Evolutionary conservation across 2,888 invertebrate species (phyloP), one percentile per base, ranked within the genome.

Genomic region (Pseudeuparius sepicola): DNA sequence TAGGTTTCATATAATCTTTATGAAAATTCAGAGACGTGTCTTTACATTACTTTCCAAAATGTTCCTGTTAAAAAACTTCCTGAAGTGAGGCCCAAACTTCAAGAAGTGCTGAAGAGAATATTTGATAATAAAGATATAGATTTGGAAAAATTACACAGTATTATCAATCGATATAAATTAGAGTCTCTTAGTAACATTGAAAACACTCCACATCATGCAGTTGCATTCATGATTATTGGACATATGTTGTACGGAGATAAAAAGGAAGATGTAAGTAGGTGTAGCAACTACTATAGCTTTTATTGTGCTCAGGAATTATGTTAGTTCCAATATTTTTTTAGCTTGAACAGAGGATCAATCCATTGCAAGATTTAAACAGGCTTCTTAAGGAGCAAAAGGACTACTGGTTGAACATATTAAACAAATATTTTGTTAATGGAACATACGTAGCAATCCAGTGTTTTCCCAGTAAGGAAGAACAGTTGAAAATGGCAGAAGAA

Each of bases 181-280:
- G 80, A 82, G 53, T 68, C 70, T 39, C 63, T 80, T 20, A 78
- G 78, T 38, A 71, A 71, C 54, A 67, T 89, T 29, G 92, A 87
- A 60, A 75, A 73, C 9, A 71, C 70, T 44, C 87, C 89, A 0
- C 84, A 88, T 53, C 76, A 80, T 44, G 70, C 76, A 1, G 65
- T 90, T 31, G 82, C 87, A 0, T 78, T 77, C 54, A 71, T 78
- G 49, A 68, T 84, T 33, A 85, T 90, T 44, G 83, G 81, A 0
- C 87, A 92, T 55, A 78, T 84, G 53, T 63, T 93, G 15, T 90
- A 88, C 59, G 87, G 88, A 9, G 71, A 75, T 34, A 72, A 67
- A 26, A 71, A 76, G 45, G 64, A 74, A 45, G 80, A 87, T 59
- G 85, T 87, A 59, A 71, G 73, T 66, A 25, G 27, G 32, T 37